phyloP scores from a whole-genome alignment of 2,797 vertebrate species.

The Myioborus melanocephalus region DNA sequence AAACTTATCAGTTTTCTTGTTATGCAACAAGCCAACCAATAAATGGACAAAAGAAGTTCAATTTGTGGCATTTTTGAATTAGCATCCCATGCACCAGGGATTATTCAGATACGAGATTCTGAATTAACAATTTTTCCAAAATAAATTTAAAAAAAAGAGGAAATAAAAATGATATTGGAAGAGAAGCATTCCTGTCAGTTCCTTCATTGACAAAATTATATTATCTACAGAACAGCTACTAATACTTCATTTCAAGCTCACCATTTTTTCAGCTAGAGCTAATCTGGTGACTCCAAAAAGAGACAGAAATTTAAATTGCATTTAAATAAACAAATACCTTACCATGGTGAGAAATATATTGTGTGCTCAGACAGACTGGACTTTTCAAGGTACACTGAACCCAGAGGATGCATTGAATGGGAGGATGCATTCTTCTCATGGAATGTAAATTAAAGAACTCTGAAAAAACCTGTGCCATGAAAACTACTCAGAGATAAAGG shows the following conservation, averaged over 20 bases:
- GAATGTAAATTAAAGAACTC: background rate
- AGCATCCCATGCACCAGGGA: background rate
- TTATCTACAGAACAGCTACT: background rate
- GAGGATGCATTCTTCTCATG: background rate
- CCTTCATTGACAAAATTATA: background rate
- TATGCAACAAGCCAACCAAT: slow-evolving; percentile 47
- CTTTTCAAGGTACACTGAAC: background rate
- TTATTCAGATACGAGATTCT: slow-evolving; percentile 18
- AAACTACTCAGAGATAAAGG: background rate
- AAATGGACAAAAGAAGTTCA: slow-evolving; percentile 30
- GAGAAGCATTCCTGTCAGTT: background rate
- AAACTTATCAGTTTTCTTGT: slow-evolving; percentile 48
- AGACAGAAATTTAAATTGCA: background rate
- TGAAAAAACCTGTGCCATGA: background rate
- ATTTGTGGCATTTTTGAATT: slow-evolving; percentile 25
- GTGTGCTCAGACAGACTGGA: background rate
- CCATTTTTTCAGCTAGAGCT: background rate
- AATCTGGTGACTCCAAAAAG: background rate
- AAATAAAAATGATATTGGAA: background rate
- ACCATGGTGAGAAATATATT: background rate
- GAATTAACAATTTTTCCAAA: slow-evolving; percentile 8
- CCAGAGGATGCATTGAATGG: background rate
- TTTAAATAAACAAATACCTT: background rate
- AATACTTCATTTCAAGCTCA: background rate
- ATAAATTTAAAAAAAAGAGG: background rate